Conservation (phyloP, 2,113 vertebrate species). For the Campylomormyrus tamandua region DNA sequence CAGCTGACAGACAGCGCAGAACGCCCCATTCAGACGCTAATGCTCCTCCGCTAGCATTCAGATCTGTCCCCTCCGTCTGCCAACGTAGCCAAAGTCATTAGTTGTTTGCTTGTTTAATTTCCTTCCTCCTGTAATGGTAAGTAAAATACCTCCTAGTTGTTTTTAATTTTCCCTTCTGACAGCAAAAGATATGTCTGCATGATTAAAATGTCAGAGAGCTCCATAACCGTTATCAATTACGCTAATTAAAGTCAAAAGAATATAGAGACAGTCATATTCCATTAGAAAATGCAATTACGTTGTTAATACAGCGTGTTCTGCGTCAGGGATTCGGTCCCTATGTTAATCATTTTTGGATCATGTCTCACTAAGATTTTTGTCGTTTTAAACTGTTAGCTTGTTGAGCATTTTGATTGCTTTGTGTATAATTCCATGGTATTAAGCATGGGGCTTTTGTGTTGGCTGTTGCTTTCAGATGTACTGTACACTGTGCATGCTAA, state of each 20-base stretch:
- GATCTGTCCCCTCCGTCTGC: neutral
- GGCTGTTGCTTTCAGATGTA: neutral
- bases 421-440: neutral
- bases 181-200: conserved; percentile 53
- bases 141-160: conserved; percentile 47
- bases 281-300: conserved; percentile 31
- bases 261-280: conserved; percentile 26
- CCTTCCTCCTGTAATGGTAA: conserved; percentile 43
- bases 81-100: conserved; percentile 1
- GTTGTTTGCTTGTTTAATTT: conserved; percentile 38
- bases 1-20: neutral
- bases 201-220: conserved; percentile 59
- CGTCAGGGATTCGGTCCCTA: conserved; percentile 24
- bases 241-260: conserved; percentile 57
- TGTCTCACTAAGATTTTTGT: neutral
- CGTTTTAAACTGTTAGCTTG: neutral
- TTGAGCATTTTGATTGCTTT: neutral
- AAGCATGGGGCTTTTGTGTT: neutral
- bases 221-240: conserved; percentile 61
- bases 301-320: conserved; percentile 39
- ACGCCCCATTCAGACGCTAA: neutral
- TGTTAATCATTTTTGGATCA: conserved; percentile 10
- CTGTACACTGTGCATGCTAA: neutral
- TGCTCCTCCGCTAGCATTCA: neutral
- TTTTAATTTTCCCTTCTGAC: conserved; percentile 59